phyloP scores from a whole-genome alignment of 2,888 invertebrate species.

The Heliconius aoede region DNA sequence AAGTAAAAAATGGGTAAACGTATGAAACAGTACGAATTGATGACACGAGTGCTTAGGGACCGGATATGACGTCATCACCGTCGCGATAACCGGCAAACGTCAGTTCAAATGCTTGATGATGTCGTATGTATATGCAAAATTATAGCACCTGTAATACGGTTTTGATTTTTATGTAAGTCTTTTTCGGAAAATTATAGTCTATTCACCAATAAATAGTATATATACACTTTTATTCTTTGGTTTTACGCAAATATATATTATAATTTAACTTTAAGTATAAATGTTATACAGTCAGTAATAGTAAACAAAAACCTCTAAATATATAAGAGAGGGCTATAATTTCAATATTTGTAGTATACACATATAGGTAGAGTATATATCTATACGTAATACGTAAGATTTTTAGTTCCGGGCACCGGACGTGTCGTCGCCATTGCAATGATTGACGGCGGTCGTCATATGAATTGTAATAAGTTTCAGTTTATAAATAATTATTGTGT shows the following conservation, averaged over 20 bases:
- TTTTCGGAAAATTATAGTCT: not conserved
- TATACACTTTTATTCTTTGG: not conserved
- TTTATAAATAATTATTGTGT: not conserved
- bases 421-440: conserved; percentile 63
- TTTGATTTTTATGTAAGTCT: not conserved
- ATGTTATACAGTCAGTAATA: not conserved
- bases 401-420: conserved; percentile 50
- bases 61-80: conserved; percentile 67
- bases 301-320: too few species aligned
- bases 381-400: conserved; percentile 5
- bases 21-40: conserved; percentile 44
- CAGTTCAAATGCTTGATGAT: conserved; percentile 1
- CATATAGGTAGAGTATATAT: not conserved
- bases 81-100: conserved; percentile 49
- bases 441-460: conserved; percentile 46
- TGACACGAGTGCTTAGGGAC: conserved; percentile 48
- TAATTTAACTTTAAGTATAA: not conserved
- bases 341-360: not conserved
- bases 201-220: not conserved
- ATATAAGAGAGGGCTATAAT: too few species aligned
- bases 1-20: conserved; percentile 12
- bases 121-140: not conserved
- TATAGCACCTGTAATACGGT: not conserved
- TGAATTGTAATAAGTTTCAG: conserved; percentile 16
- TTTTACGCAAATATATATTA: not conserved